A percentile compares a stretch with the other conserved stretches of the same genome.
Evolutionary conservation across 64 coral and sea anemone species (phyloP).

Genomic region (Trachythela sp.): DNA sequence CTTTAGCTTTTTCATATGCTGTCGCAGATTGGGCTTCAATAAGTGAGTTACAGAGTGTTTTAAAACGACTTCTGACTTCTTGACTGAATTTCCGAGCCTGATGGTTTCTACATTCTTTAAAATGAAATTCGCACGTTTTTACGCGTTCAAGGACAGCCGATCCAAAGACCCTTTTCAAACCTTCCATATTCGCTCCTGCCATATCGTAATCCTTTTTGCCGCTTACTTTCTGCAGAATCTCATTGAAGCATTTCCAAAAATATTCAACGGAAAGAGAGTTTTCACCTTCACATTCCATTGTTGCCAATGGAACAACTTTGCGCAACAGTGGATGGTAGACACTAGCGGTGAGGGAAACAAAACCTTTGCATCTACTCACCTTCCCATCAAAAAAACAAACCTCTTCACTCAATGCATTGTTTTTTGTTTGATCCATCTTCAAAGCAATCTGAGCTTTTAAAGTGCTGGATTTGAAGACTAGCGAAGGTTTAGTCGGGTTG

Average conservation of each 20-base stretch:
- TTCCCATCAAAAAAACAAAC: conserved; percentile 57
- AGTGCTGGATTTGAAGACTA: conserved; percentile 56
- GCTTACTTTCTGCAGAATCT: conserved; percentile 26
- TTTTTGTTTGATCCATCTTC: conserved; percentile 35
- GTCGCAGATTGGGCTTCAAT: conserved; percentile 4
- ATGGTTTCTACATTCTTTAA: background rate
- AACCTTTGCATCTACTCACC: conserved; percentile 15
- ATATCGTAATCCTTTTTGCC: conserved; percentile 3
- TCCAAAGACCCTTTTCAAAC: conserved; percentile 36
- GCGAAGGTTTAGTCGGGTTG: conserved; percentile 50
- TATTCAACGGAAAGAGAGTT: conserved; percentile 24
- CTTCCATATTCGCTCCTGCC: conserved; percentile 39
- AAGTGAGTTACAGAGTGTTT: conserved; percentile 16
- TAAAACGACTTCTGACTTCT: conserved; percentile 4
- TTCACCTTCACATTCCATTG: conserved; percentile 46
- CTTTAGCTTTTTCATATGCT: background rate
- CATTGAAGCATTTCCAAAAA: conserved; percentile 54
- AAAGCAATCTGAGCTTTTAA: conserved; percentile 40
- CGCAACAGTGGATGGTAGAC: conserved; percentile 55
- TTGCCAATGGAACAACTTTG: conserved; percentile 42
- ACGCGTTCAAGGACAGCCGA: conserved; percentile 12
- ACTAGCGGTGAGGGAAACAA: conserved; percentile 53
- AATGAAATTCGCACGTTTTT: conserved; percentile 56
- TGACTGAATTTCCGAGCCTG: conserved; percentile 11
- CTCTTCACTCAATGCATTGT: conserved; percentile 29